These are phyloP conservation scores for Todus mexicanus DNA, from an alignment of 2,797 vertebrate genomes.

Conservation along the genomic window DNA sequence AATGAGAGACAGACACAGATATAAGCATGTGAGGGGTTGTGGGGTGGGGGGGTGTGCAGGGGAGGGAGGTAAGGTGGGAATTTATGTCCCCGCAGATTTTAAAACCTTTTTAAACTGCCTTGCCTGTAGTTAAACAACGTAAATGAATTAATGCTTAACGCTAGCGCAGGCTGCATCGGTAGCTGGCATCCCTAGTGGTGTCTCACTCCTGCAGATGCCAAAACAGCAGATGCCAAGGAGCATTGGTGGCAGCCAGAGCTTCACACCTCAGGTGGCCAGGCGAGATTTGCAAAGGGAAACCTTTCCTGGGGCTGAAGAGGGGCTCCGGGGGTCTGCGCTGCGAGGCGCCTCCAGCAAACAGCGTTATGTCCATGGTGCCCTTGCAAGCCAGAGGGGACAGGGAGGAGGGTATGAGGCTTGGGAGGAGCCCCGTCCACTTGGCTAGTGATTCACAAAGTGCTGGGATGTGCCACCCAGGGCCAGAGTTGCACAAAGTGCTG, in stretches of 20 bases:
- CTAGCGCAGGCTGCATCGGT: not conserved
- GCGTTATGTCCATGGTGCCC: not conserved
- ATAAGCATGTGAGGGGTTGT: not conserved
- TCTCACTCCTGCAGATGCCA: not conserved
- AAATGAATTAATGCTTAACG: not conserved
- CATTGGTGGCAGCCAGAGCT: not conserved
- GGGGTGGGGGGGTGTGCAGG: rapidly evolving
- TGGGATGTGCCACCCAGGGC: not conserved
- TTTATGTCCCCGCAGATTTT: not conserved
- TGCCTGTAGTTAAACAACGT: not conserved
- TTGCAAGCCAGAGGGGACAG: rapidly evolving
- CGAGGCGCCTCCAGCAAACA: not conserved
- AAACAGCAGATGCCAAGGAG: not conserved
- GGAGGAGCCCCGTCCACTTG: not conserved
- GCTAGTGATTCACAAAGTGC: rapidly evolving
- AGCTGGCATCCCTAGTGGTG: not conserved
- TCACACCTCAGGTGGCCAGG: not conserved
- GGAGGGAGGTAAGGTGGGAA: no score
- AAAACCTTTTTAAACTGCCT: not conserved
- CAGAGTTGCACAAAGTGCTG: not conserved
- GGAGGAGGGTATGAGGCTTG: not conserved
- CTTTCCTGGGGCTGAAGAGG: not conserved
- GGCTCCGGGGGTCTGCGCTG: rapidly evolving
- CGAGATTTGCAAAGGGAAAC: not conserved
- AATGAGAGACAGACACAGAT: not conserved